Evolutionary conservation across 2,797 vertebrate species (phyloP).

Genomic region (Gorsachius magnificus): DNA sequence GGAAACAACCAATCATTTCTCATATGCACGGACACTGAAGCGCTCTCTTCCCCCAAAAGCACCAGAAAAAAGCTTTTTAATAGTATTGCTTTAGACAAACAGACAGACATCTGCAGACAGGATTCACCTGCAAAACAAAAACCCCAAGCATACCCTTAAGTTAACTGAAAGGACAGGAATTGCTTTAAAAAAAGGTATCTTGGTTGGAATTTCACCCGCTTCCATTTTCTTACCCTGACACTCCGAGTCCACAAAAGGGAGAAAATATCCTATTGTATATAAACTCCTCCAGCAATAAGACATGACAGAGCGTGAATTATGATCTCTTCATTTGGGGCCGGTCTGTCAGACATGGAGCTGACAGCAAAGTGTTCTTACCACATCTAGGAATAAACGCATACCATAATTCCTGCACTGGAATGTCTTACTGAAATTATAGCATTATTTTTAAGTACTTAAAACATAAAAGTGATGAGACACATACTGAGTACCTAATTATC

Average conservation of each 20-base stretch:
- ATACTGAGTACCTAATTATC: conserved; percentile 7
- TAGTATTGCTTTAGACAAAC: not conserved
- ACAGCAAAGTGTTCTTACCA: not conserved
- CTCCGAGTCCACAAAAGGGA: not conserved
- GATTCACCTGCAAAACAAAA: not conserved
- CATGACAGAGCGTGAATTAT: not conserved
- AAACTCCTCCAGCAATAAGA: not conserved
- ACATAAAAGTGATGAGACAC: not conserved
- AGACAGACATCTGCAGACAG: not conserved
- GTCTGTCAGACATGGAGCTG: not conserved
- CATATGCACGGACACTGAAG: not conserved
- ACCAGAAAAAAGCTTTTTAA: not conserved
- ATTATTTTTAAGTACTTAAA: not conserved
- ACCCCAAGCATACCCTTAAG: not conserved
- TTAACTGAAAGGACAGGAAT: not conserved
- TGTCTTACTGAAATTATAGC: not conserved
- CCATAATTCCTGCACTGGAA: not conserved
- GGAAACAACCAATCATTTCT: not conserved
- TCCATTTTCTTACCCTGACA: not conserved
- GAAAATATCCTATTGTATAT: not conserved
- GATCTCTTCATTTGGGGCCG: not conserved
- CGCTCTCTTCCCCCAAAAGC: not conserved
- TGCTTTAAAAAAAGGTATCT: not conserved
- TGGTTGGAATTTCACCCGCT: not conserved
- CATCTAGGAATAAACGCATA: not conserved